Evolutionary conservation across 2,797 vertebrate genomes (phyloP).

Genomic region (Pseudomugil tenellus): DNA sequence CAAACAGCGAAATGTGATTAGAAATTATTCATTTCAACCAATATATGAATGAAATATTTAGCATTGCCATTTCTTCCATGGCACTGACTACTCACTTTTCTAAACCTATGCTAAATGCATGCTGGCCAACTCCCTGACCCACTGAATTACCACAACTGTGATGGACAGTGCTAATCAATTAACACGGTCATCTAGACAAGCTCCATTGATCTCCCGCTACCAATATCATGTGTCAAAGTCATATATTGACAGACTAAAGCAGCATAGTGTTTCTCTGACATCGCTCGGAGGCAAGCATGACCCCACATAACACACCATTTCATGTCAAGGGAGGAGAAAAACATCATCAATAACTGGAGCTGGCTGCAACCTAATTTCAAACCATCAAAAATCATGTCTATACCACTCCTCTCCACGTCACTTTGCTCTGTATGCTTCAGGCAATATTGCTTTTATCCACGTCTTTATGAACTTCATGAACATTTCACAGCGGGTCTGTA

Average conservation of each 20-base stretch:
- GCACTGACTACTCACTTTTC: not conserved
- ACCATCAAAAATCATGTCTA: conserved; percentile 10
- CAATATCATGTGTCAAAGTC: conserved; percentile 56
- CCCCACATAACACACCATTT: conserved; percentile 34
- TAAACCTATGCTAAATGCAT: conserved; percentile 3
- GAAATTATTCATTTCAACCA: conserved; percentile 1
- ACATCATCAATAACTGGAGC: conserved; percentile 2
- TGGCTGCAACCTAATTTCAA: conserved; percentile 22
- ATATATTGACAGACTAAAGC: conserved; percentile 58
- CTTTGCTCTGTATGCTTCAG: conserved; percentile 12
- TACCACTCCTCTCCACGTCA: conserved; percentile 9
- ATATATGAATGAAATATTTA: not conserved
- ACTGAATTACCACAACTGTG: conserved; percentile 34
- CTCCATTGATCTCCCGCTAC: conserved; percentile 65
- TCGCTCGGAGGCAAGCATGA: conserved; percentile 61
- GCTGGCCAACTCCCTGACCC: conserved; percentile 23
- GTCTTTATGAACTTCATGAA: conserved; percentile 73
- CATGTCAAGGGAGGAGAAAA: conserved; percentile 7
- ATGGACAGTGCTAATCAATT: conserved; percentile 60
- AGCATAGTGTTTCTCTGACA: conserved; percentile 44
- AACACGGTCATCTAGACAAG: conserved; percentile 44
- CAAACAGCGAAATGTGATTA: conserved; percentile 10
- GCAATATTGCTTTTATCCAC: conserved; percentile 55
- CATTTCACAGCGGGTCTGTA: conserved; percentile 66
- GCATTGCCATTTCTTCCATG: not conserved